Base-by-base conservation (phyloP, 2,888 invertebrate genomes). In the Parnassius orleans region DNA sequence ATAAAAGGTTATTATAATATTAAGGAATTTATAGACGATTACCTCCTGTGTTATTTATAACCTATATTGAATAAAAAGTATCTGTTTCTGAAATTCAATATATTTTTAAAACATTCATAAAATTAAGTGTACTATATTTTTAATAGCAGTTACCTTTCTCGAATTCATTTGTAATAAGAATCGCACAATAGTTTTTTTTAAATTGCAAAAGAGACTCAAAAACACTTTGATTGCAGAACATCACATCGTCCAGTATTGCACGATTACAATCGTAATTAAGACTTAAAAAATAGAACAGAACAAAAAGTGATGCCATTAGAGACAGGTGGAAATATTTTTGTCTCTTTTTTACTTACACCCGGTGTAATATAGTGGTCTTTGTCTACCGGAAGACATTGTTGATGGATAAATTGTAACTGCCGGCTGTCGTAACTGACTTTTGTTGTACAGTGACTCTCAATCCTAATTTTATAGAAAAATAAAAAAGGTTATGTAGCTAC, bases 401-500 rank as follows among this genome's bases (percentile, higher is more conserved):
- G 81, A 78, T 81, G 84, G 81, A 77, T 81, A 85, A 85, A 86
- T 76, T 87, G 84, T 90, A 90, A 90, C 90, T 88, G 88, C 84
- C 77, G 76, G 77, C 82, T 84, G 85, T 84, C 78, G 87, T 87
- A 90, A 90, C 88, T 86, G 87, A 87, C 89, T 89, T 88, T 86
- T 84, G 79, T 79, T 76, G 62, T 62, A 11, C 69, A 68, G 72
- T 57, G 82, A 66, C 58, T 72, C 73, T 84, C 80, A 87, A 89
- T 7, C 33, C 33, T 33, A 5, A 5, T 33, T 33, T 33, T 33
- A 33, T 33, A 33, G 7, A 33, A 33, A 19, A 33, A 33, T 33
- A 3, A 33, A 33, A 33, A 33, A 33, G 5, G 7, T 3, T 33
- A 33, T 7, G 5, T 33, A 33, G 33, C 33, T 33, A 33, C 5